Percentiles rank a stretch among this genome's conserved stretches.
These are phyloP conservation scores for Schizaphis graminum DNA, from an alignment of 2,888 invertebrate genomes.

Conservation along the genomic window DNA sequence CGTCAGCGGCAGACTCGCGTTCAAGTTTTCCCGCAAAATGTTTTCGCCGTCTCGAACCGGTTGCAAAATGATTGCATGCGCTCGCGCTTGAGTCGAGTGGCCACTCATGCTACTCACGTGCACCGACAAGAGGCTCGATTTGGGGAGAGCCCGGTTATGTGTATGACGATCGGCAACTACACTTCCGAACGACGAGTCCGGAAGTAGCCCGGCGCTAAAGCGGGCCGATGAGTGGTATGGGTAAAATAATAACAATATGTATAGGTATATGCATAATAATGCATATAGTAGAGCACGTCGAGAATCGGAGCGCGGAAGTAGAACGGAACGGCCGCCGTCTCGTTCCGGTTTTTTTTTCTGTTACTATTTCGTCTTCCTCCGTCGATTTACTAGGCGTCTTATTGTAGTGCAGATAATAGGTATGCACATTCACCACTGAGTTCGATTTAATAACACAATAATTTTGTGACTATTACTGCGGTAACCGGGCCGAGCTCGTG, in stretches of 20 bases:
- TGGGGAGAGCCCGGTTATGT: background rate
- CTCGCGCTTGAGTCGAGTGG: background rate
- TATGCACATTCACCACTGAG: background rate
- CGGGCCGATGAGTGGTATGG: background rate
- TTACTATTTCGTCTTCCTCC: background rate
- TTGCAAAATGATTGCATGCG: background rate
- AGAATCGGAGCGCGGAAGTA: conserved; percentile 36
- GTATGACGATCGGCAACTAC: background rate
- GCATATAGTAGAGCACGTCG: background rate
- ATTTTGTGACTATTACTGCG: background rate
- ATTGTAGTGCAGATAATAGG: background rate
- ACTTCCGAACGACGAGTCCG: background rate
- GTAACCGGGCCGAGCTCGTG: background rate
- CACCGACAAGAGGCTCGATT: background rate
- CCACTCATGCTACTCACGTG: background rate
- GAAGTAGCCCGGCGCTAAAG: background rate
- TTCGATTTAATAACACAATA: background rate
- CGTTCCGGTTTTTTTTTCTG: background rate
- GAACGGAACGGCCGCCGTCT: conserved; percentile 13
- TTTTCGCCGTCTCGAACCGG: background rate
- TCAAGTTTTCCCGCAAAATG: background rate
- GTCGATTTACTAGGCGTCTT: background rate
- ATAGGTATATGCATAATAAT: background rate
- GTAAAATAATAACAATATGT: background rate
- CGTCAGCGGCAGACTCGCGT: background rate